A percentile compares a stretch with the other conserved stretches of the same genome.
phyloP scores from a whole-genome alignment of 2,888 invertebrate species.

The Tolmerus cingulatus region DNA sequence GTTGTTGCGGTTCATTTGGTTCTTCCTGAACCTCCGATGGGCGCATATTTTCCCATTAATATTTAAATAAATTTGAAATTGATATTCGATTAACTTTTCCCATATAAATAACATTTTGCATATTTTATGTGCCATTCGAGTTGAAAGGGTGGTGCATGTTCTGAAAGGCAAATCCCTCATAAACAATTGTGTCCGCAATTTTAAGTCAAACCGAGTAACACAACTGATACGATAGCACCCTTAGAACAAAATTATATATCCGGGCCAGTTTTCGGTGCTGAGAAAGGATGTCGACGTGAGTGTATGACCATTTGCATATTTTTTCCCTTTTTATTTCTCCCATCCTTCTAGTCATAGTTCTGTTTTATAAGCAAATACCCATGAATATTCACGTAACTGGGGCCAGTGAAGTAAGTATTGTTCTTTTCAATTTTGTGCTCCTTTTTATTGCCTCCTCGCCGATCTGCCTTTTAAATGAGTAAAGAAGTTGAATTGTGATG shows the following conservation, averaged over 20 bases:
- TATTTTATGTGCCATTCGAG: conserved; percentile 24
- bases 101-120: conserved; percentile 9
- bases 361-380: conserved; percentile 34
- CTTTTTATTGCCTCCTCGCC: conserved; percentile 22
- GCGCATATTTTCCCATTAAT: not conserved
- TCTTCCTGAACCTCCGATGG: not conserved
- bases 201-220: conserved; percentile 19
- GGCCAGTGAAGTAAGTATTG: not conserved
- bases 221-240: not conserved
- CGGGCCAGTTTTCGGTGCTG: not conserved
- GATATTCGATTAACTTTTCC: conserved; percentile 17
- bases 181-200: conserved; percentile 33
- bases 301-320: conserved; percentile 37
- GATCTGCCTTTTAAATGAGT: conserved; percentile 38
- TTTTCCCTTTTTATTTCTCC: conserved; percentile 12
- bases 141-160: not conserved
- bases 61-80: conserved; percentile 2
- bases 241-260: conserved; percentile 14
- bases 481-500: conserved; percentile 36
- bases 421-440: conserved; percentile 2
- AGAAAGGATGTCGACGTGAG: not conserved
- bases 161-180: not conserved
- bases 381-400: conserved; percentile 21
- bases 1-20: not conserved
- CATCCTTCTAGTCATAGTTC: not conserved